Conservation (phyloP, 2,888 invertebrate genomes). For the Celastrina argiolus region DNA sequence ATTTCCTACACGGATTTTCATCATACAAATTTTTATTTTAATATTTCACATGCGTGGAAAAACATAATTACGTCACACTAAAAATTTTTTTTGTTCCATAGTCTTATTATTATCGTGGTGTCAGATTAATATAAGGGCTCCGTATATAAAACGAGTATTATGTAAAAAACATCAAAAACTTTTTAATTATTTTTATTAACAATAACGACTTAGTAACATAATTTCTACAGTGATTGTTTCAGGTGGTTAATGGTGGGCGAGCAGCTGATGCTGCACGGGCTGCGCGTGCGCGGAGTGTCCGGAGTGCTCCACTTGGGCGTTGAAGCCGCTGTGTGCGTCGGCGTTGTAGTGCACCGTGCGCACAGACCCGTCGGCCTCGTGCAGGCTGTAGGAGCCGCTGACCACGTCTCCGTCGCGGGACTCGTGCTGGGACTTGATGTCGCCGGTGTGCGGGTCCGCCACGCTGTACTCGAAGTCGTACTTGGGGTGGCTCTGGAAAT, state of each 20-base stretch:
- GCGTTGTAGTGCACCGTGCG: slow-evolving; percentile 80
- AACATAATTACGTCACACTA: no score
- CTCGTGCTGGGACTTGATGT: slow-evolving; percentile 79
- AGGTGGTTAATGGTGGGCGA: slow-evolving; percentile 27
- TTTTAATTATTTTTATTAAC: neutral
- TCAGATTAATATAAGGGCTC: no score
- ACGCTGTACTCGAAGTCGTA: slow-evolving; percentile 74
- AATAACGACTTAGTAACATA: neutral
- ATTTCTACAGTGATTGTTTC: neutral
- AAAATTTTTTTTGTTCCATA: no score
- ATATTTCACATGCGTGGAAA: no score
- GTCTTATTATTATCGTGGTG: no score
- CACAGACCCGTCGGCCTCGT: slow-evolving; percentile 78
- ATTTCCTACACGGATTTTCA: no score
- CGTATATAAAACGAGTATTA: no score
- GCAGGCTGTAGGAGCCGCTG: slow-evolving; percentile 79
- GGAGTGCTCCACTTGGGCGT: slow-evolving; percentile 75
- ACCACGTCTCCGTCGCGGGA: slow-evolving; percentile 81
- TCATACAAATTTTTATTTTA: no score
- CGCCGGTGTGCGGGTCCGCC: slow-evolving; percentile 75
- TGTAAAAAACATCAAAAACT: neutral
- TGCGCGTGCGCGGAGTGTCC: slow-evolving; percentile 71
- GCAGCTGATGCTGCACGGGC: slow-evolving; percentile 43
- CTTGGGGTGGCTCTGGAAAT: slow-evolving; percentile 63
- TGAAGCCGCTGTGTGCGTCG: slow-evolving; percentile 78